Evolutionary conservation across 2,888 invertebrate genomes (phyloP).

Genomic region (Anodontia alba): DNA sequence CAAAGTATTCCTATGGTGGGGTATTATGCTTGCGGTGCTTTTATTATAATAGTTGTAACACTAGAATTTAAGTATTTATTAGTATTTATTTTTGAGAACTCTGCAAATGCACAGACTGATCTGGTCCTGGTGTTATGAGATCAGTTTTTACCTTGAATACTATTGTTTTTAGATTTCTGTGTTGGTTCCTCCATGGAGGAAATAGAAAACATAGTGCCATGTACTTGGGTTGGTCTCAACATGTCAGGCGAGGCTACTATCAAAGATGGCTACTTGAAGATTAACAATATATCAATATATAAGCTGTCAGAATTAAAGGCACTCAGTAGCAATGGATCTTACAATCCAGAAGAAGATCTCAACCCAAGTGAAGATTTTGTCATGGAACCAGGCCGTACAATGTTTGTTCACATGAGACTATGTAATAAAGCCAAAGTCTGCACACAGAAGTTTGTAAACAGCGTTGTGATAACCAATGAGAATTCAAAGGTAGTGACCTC

Average conservation of each 20-base stretch:
- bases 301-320: slow-evolving; percentile 51
- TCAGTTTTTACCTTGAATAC: too few relatives aligned
- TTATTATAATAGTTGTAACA: too few relatives aligned
- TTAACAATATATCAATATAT: slow-evolving; percentile 40
- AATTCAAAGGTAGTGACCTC: slow-evolving; percentile 52
- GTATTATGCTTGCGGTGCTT: too few relatives aligned
- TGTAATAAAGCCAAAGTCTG: slow-evolving; percentile 70
- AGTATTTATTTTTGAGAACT: too few relatives aligned
- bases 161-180: slow-evolving; percentile 58
- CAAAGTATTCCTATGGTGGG: too few relatives aligned
- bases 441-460: slow-evolving; percentile 56
- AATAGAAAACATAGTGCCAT: slow-evolving; percentile 59
- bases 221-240: slow-evolving; percentile 61
- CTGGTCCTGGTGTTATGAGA: too few relatives aligned
- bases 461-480: slow-evolving; percentile 48
- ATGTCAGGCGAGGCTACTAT: slow-evolving; percentile 56
- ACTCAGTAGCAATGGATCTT: slow-evolving; percentile 27
- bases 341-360: slow-evolving; percentile 11
- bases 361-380: slow-evolving; percentile 39
- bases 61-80: too few relatives aligned
- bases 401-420: slow-evolving; percentile 60
- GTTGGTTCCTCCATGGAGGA: slow-evolving; percentile 48
- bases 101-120: too few relatives aligned
- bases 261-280: slow-evolving; percentile 47
- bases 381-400: slow-evolving; percentile 67